Evolutionary conservation across 2,888 invertebrate species (phyloP).

Genomic region (Cheilosia pagana): DNA sequence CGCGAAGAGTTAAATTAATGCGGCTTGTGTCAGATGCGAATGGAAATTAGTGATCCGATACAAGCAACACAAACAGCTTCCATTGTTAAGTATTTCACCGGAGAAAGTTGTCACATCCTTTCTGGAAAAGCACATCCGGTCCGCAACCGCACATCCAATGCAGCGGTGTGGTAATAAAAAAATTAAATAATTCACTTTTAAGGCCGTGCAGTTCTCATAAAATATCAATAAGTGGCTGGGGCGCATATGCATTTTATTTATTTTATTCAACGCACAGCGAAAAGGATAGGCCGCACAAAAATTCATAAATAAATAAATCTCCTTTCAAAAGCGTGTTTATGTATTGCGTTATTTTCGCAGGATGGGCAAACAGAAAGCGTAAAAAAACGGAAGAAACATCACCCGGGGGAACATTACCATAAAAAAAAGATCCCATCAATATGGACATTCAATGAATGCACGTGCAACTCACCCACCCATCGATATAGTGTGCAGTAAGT

Average conservation of each 20-base stretch:
- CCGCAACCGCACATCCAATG: background rate
- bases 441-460: slow-evolving; percentile 4
- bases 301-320: too few species aligned
- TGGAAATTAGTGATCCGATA: background rate
- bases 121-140: slow-evolving; percentile 7
- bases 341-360: background rate
- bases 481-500: background rate
- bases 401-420: slow-evolving; percentile 31
- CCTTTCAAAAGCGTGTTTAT: too few species aligned
- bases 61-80: too few species aligned
- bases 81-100: too few species aligned
- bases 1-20: background rate
- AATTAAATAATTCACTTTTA: slow-evolving; percentile 37
- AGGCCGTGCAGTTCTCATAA: slow-evolving; percentile 39
- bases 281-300: too few species aligned
- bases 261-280: background rate
- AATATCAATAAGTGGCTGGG: slow-evolving; percentile 46
- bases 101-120: background rate
- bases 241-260: background rate
- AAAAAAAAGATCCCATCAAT: slow-evolving; percentile 16
- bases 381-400: slow-evolving; percentile 1
- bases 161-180: slow-evolving; percentile 27
- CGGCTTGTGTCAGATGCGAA: background rate
- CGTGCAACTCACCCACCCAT: slow-evolving; percentile 13
- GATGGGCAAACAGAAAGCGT: background rate